These are phyloP conservation scores for Aselliscus stoliczkanus DNA, from an alignment of 2,797 vertebrate species.

Conservation along the genomic window DNA sequence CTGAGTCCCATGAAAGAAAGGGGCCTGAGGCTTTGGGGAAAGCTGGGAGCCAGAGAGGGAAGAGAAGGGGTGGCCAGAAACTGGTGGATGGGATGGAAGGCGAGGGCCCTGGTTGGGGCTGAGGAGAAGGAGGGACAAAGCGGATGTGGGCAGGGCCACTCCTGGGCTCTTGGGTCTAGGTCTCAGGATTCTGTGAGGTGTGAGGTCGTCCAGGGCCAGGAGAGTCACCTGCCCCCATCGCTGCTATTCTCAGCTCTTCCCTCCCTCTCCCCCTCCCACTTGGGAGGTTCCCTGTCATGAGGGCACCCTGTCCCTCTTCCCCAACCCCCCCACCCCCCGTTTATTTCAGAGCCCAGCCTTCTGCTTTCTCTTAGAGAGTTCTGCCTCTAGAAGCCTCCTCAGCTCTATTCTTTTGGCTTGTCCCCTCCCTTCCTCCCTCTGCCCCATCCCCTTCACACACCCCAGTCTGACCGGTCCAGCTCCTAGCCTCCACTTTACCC, in stretches of 20 bases:
- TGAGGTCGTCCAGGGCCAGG: slow-evolving; percentile 28
- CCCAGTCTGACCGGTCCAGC: slow-evolving; percentile 63
- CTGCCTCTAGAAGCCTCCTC: neutral
- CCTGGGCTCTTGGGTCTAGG: neutral
- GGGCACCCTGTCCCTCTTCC: neutral
- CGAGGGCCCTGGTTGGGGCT: neutral
- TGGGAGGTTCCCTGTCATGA: slow-evolving; percentile 58
- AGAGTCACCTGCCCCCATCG: slow-evolving; percentile 49
- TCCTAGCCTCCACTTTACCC: slow-evolving; percentile 41
- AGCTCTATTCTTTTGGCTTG: neutral
- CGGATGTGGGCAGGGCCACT: neutral
- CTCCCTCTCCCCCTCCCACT: slow-evolving; percentile 9
- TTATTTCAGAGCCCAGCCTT: neutral
- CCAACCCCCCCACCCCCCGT: no score
- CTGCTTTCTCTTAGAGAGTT: neutral
- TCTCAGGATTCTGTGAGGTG: slow-evolving; percentile 46
- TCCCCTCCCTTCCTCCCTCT: neutral
- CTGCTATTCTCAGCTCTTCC: slow-evolving; percentile 58
- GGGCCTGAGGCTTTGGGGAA: neutral
- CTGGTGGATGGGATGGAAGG: neutral
- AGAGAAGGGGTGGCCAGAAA: neutral
- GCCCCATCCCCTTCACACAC: slow-evolving; percentile 22
- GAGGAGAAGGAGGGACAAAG: neutral
- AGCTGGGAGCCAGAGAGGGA: neutral
- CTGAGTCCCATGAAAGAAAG: neutral